A percentile compares a stretch with the other conserved stretches of the same genome.
Evolutionary conservation across 2,113 vertebrate genomes (phyloP).

Genomic region (Neoarius graeffei): DNA sequence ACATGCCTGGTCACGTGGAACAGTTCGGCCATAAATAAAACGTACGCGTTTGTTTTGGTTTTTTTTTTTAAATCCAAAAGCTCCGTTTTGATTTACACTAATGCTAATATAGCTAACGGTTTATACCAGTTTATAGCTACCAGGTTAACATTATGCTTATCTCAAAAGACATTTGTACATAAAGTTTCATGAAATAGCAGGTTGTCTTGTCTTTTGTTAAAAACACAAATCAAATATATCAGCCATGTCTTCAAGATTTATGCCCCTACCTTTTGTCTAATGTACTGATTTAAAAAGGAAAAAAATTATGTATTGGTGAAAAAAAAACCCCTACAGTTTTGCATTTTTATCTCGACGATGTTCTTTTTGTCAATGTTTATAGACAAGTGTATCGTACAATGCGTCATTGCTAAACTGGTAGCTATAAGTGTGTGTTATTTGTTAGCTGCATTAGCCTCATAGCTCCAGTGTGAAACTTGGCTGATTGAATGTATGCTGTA

Average conservation of each 20-base stretch:
- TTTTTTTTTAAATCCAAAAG: not conserved
- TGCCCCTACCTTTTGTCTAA: not conserved
- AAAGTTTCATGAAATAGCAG: not conserved
- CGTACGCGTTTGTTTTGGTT: not conserved
- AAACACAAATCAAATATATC: not conserved
- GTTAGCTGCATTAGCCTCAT: not conserved
- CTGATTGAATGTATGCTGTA: conserved; percentile 9
- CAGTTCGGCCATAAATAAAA: conserved; percentile 10
- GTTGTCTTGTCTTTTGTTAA: not conserved
- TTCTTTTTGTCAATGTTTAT: not conserved
- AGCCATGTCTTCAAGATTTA: not conserved
- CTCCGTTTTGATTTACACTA: not conserved
- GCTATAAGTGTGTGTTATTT: not conserved
- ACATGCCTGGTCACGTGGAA: conserved; percentile 13
- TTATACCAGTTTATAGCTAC: not conserved
- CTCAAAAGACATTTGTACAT: not conserved
- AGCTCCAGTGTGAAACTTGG: not conserved
- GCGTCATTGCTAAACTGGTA: conserved; percentile 12
- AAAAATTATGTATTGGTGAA: not conserved
- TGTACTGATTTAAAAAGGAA: no score
- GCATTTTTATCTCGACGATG: not conserved
- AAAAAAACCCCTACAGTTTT: not conserved
- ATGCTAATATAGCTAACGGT: conserved; percentile 13
- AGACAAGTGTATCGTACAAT: no score
- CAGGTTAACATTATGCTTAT: not conserved